A percentile compares a stretch with the other conserved stretches of the same genome.
Evolutionary conservation across 1,140 invertebrate species (phyloP).

Genomic region (Chironomus tepperi): DNA sequence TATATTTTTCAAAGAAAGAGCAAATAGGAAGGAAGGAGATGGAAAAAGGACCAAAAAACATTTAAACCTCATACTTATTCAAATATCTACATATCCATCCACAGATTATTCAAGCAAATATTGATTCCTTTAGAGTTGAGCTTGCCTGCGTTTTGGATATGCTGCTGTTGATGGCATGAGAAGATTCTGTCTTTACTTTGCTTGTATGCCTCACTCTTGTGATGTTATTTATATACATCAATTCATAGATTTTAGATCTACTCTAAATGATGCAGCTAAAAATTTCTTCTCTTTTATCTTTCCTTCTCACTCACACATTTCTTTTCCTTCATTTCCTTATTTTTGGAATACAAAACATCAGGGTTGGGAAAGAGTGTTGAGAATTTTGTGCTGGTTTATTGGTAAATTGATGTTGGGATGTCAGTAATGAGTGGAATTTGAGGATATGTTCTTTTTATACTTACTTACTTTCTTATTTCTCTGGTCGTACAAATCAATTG

Average conservation of each 20-base stretch:
- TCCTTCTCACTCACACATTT: background rate
- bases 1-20: background rate
- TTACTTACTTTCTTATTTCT: no score
- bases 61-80: background rate
- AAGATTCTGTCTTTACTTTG: no score
- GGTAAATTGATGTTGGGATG: no score
- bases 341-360: no score
- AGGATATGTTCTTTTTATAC: no score
- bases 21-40: background rate
- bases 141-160: background rate
- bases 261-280: background rate
- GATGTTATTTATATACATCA: background rate
- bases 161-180: no score
- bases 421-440: no score
- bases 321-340: no score
- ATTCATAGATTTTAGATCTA: background rate
- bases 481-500: no score
- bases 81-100: background rate
- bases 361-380: no score
- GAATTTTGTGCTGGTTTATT: no score
- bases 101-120: slow-evolving; percentile 9
- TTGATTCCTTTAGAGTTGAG: background rate
- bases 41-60: background rate
- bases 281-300: background rate
- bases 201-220: background rate